These are phyloP conservation scores for Athetis lepigone DNA, from an alignment of 2,888 invertebrate genomes.

Conservation along the genomic window DNA sequence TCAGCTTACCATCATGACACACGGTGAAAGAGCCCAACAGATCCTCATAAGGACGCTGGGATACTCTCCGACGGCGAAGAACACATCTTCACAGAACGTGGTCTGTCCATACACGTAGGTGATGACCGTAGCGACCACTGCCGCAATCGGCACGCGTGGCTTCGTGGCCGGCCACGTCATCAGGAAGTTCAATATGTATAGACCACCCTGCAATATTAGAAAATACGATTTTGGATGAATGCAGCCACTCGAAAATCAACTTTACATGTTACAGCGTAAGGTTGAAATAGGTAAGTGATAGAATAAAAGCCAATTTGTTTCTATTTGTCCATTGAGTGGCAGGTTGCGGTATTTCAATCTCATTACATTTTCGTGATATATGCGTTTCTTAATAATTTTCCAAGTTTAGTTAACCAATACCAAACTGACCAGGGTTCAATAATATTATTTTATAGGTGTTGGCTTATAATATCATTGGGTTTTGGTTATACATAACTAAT, in stretches of 20 bases:
- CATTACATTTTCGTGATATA: neutral
- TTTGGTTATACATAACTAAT: no score
- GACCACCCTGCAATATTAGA: conserved; percentile 74
- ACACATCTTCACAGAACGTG: conserved; percentile 84
- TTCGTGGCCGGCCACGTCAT: conserved; percentile 81
- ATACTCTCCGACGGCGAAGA: conserved; percentile 82
- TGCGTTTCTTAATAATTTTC: no score
- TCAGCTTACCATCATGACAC: conserved; percentile 73
- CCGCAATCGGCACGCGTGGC: conserved; percentile 75
- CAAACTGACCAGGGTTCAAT: no score
- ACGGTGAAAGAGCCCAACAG: conserved; percentile 82
- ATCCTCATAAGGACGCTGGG: conserved; percentile 81
- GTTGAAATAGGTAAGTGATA: neutral
- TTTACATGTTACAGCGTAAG: neutral
- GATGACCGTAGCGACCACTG: conserved; percentile 68
- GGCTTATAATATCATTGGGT: no score
- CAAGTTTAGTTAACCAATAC: no score
- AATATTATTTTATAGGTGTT: no score
- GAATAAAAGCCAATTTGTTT: conserved; percentile 15
- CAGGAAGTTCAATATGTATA: conserved; percentile 80
- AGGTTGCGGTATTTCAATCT: neutral
- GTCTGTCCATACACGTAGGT: conserved; percentile 83
- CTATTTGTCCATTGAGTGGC: conserved; percentile 5
- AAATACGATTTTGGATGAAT: neutral
- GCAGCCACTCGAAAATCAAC: neutral